Base-by-base conservation (phyloP, 2,797 vertebrate species). In the Anomalospiza imberbis region DNA sequence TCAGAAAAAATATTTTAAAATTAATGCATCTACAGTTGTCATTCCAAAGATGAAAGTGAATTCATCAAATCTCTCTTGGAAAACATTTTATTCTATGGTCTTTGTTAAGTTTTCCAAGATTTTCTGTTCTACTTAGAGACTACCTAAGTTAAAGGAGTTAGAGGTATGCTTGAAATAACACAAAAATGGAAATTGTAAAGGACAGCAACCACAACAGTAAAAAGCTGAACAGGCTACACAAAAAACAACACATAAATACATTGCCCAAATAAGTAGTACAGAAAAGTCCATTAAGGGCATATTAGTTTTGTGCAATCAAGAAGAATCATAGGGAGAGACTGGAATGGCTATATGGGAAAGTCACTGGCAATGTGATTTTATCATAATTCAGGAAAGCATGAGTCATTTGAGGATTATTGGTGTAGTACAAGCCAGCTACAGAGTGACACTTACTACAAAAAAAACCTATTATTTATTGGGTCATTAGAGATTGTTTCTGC, bases 1-100 rank as follows among this genome's bases (percentile, higher is more conserved):
- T 72, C 42, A 87, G 32, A 63, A 84, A 48, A 50, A 78, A 55
- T 5, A 44, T 71, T 67, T 92, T n/a, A 3, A 91, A 80, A 80
- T 80, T 1, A 61, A 74, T 66, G 25, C 31, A 88, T 42, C 58
- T 88, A 28, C 42, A 77, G 40, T 58, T 95, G 76, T 81, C 75
- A 85, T 71, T 92, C 47, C 47, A 75, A 76, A 89, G 66, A 92
- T 74, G 32, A 85, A 89, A 88, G 38, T 29, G 50, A 86, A 81
- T 12, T 54, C 11, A 82, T 66, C 38, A 92, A 55, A 86, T 22
- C 21, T 74, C 24, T 63, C 14, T 19, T 22, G 34, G 48, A 82
- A 92, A 92, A 48, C 9, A 47, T 71, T 81, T 67, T 67, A 6
- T 90, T 86, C 31, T 65, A 32, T 47, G n/a, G 13, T 21, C 13